A percentile compares a stretch with the other conserved stretches of the same genome.
Conservation (phyloP, 2,888 invertebrate species). For the Hirtodrosophila duncani region DNA sequence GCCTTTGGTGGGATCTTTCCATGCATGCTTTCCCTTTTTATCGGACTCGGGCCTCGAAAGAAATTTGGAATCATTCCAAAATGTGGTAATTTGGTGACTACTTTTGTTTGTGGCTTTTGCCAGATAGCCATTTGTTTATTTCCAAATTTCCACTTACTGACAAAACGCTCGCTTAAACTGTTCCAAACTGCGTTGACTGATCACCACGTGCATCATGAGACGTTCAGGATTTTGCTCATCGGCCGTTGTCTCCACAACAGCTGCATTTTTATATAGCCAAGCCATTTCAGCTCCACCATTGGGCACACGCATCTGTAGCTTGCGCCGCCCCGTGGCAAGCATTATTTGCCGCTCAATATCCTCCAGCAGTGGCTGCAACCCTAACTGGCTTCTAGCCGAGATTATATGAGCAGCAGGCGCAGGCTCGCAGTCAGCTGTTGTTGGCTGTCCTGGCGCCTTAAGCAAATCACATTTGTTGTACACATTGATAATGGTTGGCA, state of each 20-base stretch:
- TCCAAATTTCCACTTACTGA: too few species aligned
- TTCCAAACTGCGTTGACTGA: slow-evolving; percentile 80
- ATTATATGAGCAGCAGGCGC: slow-evolving; percentile 73
- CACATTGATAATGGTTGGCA: slow-evolving; percentile 82
- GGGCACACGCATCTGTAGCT: slow-evolving; percentile 80
- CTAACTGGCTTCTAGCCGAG: slow-evolving; percentile 79
- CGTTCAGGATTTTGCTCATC: slow-evolving; percentile 80
- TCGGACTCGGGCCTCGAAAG: too few species aligned
- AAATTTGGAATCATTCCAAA: too few species aligned
- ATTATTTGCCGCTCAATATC: slow-evolving; percentile 79
- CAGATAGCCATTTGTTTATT: neutral
- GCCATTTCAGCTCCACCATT: slow-evolving; percentile 81
- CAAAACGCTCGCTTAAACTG: slow-evolving; percentile 80
- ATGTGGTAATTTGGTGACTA: too few species aligned
- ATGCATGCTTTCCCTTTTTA: too few species aligned
- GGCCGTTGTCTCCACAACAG: slow-evolving; percentile 79
- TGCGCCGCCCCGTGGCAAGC: slow-evolving; percentile 79
- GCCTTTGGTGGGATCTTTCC: too few species aligned
- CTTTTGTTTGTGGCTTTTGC: too few species aligned
- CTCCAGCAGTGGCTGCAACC: slow-evolving; percentile 70
- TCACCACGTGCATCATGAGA: slow-evolving; percentile 81
- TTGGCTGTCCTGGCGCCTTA: neutral
- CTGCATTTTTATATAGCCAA: slow-evolving; percentile 84
- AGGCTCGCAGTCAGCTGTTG: slow-evolving; percentile 37
- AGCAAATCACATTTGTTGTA: slow-evolving; percentile 86